Percentiles rank a stretch among this genome's conserved stretches.
Conservation (phyloP, 1,140 invertebrate genomes). For the Mamestra configurata region DNA sequence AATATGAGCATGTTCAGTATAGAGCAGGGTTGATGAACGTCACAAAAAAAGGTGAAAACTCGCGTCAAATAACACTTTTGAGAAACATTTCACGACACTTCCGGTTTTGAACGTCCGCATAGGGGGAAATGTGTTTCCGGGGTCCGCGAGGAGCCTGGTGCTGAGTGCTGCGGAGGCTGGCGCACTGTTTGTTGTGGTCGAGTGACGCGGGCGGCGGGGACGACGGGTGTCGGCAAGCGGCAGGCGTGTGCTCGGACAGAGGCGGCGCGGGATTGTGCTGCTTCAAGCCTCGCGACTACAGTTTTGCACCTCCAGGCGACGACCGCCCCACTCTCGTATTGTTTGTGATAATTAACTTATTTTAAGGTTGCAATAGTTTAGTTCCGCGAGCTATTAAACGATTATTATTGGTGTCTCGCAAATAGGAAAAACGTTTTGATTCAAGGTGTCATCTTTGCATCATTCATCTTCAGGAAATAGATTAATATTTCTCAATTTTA, state of each 20-base stretch:
- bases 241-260: conserved; percentile 66
- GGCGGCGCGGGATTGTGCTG: conserved; percentile 64
- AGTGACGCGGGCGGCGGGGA: not conserved
- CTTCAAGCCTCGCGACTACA: conserved; percentile 58
- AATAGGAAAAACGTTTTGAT: conserved; percentile 51
- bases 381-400: conserved; percentile 57
- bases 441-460: conserved; percentile 54
- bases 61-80: conserved; percentile 74
- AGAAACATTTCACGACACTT: conserved; percentile 77
- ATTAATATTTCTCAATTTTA: conserved; percentile 7
- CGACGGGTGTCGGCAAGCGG: not conserved
- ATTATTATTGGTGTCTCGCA: conserved; percentile 55
- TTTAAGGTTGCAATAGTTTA: conserved; percentile 66
- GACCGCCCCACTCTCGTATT: conserved; percentile 73
- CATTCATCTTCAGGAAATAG: conserved; percentile 32
- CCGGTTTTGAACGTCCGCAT: conserved; percentile 69
- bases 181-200: conserved; percentile 28
- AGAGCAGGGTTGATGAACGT: conserved; percentile 44
- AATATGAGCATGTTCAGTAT: conserved; percentile 58
- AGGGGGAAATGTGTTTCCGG: conserved; percentile 43
- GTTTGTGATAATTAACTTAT: conserved; percentile 73
- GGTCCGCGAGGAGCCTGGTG: not conserved
- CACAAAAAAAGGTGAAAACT: conserved; percentile 66
- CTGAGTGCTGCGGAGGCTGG: not conserved
- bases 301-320: conserved; percentile 66